Evolutionary conservation across 2,797 vertebrate genomes (phyloP), one percentile per base, ranked within the genome.

Genomic region (Iguana delicatissima): DNA sequence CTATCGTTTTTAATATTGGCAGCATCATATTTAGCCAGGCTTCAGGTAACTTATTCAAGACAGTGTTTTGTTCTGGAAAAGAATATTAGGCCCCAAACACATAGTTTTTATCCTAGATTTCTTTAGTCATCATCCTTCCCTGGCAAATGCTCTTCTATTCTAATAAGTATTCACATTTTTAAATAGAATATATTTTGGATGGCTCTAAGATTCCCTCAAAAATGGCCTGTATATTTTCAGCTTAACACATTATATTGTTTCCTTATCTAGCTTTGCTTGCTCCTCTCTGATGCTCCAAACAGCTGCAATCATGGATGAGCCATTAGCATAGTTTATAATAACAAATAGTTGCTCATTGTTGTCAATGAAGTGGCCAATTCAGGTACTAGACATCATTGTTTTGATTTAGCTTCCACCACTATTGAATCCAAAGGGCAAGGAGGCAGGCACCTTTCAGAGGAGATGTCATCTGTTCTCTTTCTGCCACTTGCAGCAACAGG

Each of bases 401-500:
- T 76, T 77, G 72, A 83, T 59, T 67, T 76, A 77, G 80, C 73
- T 87, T 91, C 26, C 76, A 50, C 22, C 24, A 50, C 67, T 74
- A 46, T 74, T 1, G 55, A 79, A 91, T 87, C 72, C 35, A 69
- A 87, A 84, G 79, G 85, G 69, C 57, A 59, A 57, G 50, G n/a
- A 57, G 55, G 80, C 59, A 67, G 85, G 73, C 85, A 84, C 73
- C 81, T 84, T 87, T 91, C 80, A 69, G 80, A 67, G 79, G 46
- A 64, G 6, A 79, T 76, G 80, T 79, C 85, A 84, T 84, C n/a
- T 55, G 22, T 91, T 87, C 84, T 84, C 80, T 84, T 87, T 32
- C 59, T 76, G 52, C 73, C 72, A 55, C 72, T 84, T 69, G 72
- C n/a, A 87, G 69, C n/a, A 24, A 22, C 73, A 46, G 80, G 64